Evolutionary conservation across 2,113 vertebrate species (phyloP).

Genomic region (Pundamilia nyererei): DNA sequence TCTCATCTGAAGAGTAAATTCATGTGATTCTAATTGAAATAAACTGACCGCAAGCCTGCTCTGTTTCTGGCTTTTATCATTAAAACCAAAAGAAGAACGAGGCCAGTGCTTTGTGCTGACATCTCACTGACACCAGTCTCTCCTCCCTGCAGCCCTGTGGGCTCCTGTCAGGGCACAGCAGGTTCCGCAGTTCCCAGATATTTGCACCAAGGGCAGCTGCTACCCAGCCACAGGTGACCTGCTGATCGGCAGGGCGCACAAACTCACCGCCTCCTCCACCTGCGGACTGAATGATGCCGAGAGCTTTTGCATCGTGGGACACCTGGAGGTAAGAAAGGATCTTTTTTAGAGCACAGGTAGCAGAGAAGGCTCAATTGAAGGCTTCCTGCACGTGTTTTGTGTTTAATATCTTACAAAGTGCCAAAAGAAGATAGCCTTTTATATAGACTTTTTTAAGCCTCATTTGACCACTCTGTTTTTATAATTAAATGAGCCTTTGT

Average conservation of each 20-base stretch:
- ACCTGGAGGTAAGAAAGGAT: slow-evolving; percentile 78
- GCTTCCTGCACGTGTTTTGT: background rate
- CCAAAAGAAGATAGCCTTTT: background rate
- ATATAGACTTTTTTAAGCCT: background rate
- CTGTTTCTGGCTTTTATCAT: background rate
- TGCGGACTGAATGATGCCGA: slow-evolving; percentile 80
- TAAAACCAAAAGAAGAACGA: background rate
- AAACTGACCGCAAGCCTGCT: background rate
- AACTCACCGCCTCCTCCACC: slow-evolving; percentile 81
- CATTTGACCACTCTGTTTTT: background rate
- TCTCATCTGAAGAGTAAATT: background rate
- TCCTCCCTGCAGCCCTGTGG: slow-evolving; percentile 60
- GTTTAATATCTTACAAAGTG: background rate
- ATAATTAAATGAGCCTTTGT: background rate
- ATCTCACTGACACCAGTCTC: background rate
- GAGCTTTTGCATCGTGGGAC: slow-evolving; percentile 87
- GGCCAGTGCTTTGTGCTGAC: background rate
- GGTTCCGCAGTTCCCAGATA: slow-evolving; percentile 78
- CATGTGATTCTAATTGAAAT: slow-evolving; percentile 11
- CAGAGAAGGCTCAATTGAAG: background rate
- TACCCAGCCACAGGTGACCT: slow-evolving; percentile 93
- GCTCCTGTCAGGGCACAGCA: slow-evolving; percentile 59
- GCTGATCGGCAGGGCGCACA: slow-evolving; percentile 83
- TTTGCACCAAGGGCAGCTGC: slow-evolving; percentile 89
- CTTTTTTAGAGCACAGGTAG: background rate